Evolutionary conservation across 2,888 invertebrate species (phyloP), one percentile per base, ranked within the genome.

Genomic region (Tiphia femorata): DNA sequence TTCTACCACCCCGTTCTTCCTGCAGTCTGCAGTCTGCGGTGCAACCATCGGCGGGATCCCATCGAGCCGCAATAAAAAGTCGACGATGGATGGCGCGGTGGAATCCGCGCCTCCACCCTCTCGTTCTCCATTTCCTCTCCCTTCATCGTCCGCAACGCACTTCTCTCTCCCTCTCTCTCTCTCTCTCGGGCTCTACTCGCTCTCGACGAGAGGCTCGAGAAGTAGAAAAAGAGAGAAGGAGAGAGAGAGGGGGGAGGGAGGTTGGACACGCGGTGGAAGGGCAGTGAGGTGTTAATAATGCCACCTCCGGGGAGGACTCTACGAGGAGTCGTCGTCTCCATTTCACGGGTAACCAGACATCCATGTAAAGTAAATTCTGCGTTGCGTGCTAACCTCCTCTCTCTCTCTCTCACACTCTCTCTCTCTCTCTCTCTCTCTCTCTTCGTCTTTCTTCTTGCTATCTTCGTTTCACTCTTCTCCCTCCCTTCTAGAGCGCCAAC

Each of bases 281-380:
- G 37, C 58, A 52, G 53, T 56, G 47, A 58, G 53, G 48, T 52
- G 59, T 69, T 66, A 63, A 63, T 68, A 69, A 68, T 57, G 48
- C 46, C 44, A 60, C 60, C 66, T 63, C 58, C 29, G 55, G 59
- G 57, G 53, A 60, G 51, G 25, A 27, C 1, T 35, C 52, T 17
- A 27, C 35, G 41, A 16, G 27, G 42, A 46, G 40, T 41, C 46
- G 47, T 59, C 58, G 48, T 56, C 56, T 56, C 50, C 52, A 33
- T 69, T 66, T 69, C 56, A 69, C 52, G 60, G 65, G 46, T 58
- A 58, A 56, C 51, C 55, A 46, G 55, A 42, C 65, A 64, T 50
- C 49, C 56, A 40, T 40, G 66, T 58, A 51, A 56, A 50, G 53
- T 49, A 63, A 69, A 69, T 66, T 60, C 46, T 20, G 12, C 51